phyloP scores from a whole-genome alignment of 2,888 invertebrate species.

The Resseliella maxima region DNA sequence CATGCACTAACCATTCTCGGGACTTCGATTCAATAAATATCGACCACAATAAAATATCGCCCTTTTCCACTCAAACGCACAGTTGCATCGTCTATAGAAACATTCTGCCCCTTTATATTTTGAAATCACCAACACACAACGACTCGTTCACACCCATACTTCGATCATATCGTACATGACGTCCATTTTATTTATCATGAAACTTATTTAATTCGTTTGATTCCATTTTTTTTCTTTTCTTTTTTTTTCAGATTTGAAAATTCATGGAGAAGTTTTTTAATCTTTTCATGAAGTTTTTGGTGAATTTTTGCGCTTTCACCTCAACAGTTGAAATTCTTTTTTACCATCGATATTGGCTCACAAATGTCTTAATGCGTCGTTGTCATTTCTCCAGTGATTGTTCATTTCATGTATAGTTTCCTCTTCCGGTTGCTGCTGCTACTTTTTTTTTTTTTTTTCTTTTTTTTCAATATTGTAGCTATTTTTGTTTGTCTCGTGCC shows the following conservation, averaged over 20 bases:
- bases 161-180: background rate
- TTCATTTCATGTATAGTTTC: background rate
- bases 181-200: background rate
- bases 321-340: background rate
- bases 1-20: too few relatives aligned
- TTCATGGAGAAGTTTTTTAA: slow-evolving; percentile 1
- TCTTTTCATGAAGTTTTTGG: background rate
- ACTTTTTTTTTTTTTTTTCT: too few relatives aligned
- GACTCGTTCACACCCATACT: background rate
- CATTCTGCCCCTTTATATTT: background rate
- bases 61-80: slow-evolving; percentile 15
- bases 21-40: slow-evolving; percentile 28
- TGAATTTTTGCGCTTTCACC: background rate
- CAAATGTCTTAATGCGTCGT: background rate
- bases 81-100: slow-evolving; percentile 13
- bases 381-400: background rate
- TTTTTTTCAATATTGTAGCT: too few relatives aligned
- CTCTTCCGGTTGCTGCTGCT: background rate
- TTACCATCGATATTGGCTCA: background rate
- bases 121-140: background rate
- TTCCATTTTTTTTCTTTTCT: background rate
- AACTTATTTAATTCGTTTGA: background rate
- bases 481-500: background rate
- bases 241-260: background rate
- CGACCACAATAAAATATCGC: background rate